Conservation (phyloP, 2,797 vertebrate genomes). For the Anguilla marmorata region DNA sequence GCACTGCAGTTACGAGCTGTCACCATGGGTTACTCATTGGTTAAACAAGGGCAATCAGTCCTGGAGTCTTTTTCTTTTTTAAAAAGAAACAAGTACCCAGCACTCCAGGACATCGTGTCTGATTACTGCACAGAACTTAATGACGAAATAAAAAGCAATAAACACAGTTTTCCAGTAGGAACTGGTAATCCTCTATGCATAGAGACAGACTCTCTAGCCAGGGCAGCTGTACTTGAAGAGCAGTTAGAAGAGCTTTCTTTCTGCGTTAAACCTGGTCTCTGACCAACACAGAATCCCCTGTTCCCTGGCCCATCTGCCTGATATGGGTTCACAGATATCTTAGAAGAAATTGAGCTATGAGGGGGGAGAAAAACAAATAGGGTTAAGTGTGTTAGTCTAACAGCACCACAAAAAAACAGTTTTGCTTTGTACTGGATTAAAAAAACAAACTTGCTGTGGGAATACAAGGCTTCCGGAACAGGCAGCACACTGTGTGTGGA, state of each 20-base stretch:
- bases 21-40: not conserved
- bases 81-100: not conserved
- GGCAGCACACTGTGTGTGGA: not conserved
- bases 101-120: not conserved
- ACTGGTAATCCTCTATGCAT: not conserved
- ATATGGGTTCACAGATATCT: constrained; percentile 1
- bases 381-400: not conserved
- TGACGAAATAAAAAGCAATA: not conserved
- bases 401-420: not conserved
- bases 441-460: not conserved
- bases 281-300: not conserved
- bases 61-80: not conserved
- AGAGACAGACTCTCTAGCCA: not conserved
- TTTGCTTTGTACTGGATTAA: not conserved
- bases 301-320: not conserved
- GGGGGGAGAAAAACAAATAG: not conserved
- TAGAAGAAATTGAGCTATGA: not conserved
- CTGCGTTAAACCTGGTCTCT: not conserved
- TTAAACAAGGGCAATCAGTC: not conserved
- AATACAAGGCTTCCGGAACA: not conserved
- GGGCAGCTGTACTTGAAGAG: not conserved
- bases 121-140: not conserved
- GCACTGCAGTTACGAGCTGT: not conserved
- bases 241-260: not conserved
- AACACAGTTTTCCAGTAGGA: not conserved